A percentile compares a stretch with the other conserved stretches of the same genome.
phyloP scores from a whole-genome alignment of 2,113 vertebrate genomes.

The Gasterosteus aculeatus region DNA sequence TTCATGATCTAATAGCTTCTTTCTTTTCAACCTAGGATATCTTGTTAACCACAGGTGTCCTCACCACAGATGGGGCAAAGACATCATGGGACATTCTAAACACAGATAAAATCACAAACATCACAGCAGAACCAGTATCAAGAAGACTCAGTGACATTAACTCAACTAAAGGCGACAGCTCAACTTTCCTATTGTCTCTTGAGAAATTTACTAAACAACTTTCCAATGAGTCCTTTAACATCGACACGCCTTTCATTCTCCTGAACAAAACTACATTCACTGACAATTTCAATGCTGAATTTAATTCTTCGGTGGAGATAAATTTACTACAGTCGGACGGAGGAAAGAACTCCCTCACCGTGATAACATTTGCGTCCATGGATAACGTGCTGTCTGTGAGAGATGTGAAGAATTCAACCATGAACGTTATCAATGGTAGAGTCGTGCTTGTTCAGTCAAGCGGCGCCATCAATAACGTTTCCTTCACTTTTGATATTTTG shows the following conservation, averaged over 20 bases:
- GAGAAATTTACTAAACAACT: slow-evolving; percentile 10
- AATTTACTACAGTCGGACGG: slow-evolving; percentile 33
- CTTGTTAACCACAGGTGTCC: slow-evolving; percentile 40
- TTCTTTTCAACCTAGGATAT: slow-evolving; percentile 46
- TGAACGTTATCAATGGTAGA: slow-evolving; percentile 74
- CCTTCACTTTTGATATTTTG: slow-evolving; percentile 78
- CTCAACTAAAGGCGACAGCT: slow-evolving; percentile 11
- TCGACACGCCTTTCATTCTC: slow-evolving; percentile 14
- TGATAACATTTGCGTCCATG: slow-evolving; percentile 62
- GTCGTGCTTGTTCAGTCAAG: slow-evolving; percentile 77
- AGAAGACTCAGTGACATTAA: not conserved
- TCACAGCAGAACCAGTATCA: not conserved
- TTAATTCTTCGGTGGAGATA: slow-evolving; percentile 54
- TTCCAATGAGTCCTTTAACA: slow-evolving; percentile 2
- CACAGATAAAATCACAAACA: fast-evolving
- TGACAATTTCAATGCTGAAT: slow-evolving; percentile 25
- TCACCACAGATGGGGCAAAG: slow-evolving; percentile 24
- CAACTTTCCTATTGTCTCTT: slow-evolving; percentile 27
- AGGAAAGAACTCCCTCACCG: slow-evolving; percentile 21
- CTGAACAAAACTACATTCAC: slow-evolving; percentile 56
- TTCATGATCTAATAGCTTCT: not conserved
- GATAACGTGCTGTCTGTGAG: slow-evolving; percentile 72
- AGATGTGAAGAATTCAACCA: not conserved
- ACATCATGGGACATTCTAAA: slow-evolving; percentile 38
- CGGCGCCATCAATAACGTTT: slow-evolving; percentile 50